Percentiles rank a stretch among this genome's conserved stretches.
These are phyloP conservation scores for Thecophora atra DNA, from an alignment of 2,888 invertebrate species.

Conservation along the genomic window DNA sequence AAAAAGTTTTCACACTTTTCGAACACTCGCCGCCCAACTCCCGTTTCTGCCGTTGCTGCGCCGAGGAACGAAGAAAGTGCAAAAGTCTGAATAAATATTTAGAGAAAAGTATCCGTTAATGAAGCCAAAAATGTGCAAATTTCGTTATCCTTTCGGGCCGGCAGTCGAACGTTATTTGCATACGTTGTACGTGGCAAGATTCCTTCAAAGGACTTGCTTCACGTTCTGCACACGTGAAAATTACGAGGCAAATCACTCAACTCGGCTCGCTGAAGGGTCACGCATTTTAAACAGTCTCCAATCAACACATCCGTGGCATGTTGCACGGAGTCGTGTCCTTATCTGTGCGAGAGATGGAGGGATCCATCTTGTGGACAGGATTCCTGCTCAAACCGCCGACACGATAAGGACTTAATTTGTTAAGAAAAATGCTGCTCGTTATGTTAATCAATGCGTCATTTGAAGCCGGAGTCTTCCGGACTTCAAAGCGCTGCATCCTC, in stretches of 20 bases:
- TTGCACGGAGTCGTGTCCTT: neutral
- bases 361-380: neutral
- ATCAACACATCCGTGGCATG: constrained; percentile 4
- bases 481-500: constrained; percentile 2
- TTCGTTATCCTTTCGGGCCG: constrained; percentile 23
- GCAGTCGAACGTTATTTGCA: constrained; percentile 25
- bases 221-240: constrained; percentile 2
- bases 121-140: constrained; percentile 32
- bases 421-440: constrained; percentile 58
- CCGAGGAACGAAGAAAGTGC: constrained; percentile 42
- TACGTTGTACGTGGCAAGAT: constrained; percentile 18
- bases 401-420: constrained; percentile 63
- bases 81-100: constrained; percentile 13
- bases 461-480: neutral
- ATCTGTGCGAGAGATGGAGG: neutral
- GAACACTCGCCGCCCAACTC: neutral
- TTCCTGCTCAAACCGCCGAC: neutral
- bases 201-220: neutral
- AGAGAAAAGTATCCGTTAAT: constrained; percentile 20
- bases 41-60: constrained; percentile 38
- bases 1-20: constrained; percentile 31
- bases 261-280: constrained; percentile 7
- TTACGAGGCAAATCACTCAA: constrained; percentile 4
- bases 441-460: constrained; percentile 54
- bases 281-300: neutral